phyloP scores from a whole-genome alignment of 2,888 invertebrate genomes.

The Mimachlamys varia region DNA sequence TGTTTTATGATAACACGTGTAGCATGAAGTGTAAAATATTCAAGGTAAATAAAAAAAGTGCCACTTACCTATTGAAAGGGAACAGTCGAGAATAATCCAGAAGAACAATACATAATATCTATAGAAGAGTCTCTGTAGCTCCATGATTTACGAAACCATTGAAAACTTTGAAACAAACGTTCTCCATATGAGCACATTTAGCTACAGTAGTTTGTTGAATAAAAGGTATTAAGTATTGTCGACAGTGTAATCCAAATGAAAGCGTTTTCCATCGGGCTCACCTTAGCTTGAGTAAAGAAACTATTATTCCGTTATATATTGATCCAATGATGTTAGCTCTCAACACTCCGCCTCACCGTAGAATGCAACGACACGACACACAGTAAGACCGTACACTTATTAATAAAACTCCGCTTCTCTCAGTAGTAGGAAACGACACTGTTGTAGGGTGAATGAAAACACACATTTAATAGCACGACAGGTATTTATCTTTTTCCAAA shows the following conservation, averaged over 20 bases:
- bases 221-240: slow-evolving; percentile 16
- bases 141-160: slow-evolving; percentile 26
- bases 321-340: slow-evolving; percentile 3
- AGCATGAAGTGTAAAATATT: neutral
- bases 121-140: slow-evolving; percentile 5
- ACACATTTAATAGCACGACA: neutral
- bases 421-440: slow-evolving; percentile 24
- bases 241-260: slow-evolving; percentile 16
- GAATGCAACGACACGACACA: neutral
- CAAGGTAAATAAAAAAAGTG: neutral
- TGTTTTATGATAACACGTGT: neutral
- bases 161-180: slow-evolving; percentile 23
- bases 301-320: slow-evolving; percentile 25
- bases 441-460: neutral
- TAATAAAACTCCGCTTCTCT: slow-evolving; percentile 13
- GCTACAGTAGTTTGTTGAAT: slow-evolving; percentile 21
- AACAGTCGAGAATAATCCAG: slow-evolving; percentile 24
- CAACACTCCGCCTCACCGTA: slow-evolving; percentile 22
- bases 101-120: slow-evolving; percentile 1
- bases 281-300: slow-evolving; percentile 28
- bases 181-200: slow-evolving; percentile 36
- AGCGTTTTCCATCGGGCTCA: slow-evolving; percentile 31
- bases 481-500: slow-evolving; percentile 22
- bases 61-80: neutral
- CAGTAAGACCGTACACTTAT: neutral